Evolutionary conservation across 1,140 invertebrate genomes (phyloP).

Genomic region (Microplitis mediator): DNA sequence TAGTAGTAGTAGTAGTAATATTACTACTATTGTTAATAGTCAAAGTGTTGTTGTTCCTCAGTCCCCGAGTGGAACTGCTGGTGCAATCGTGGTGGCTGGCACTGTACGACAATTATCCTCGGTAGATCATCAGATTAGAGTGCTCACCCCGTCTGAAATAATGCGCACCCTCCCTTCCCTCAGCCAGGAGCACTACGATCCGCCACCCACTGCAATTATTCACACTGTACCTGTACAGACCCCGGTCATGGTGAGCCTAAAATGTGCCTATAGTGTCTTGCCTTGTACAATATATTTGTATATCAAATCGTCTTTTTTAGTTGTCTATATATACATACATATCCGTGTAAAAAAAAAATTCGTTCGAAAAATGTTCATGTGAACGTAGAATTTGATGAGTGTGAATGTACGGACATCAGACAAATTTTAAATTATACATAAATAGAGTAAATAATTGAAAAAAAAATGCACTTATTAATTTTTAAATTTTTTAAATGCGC

Average conservation of each 20-base stretch:
- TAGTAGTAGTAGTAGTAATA: conserved; percentile 47
- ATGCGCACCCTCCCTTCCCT: conserved; percentile 85
- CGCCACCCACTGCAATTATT: conserved; percentile 65
- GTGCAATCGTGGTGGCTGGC: conserved; percentile 41
- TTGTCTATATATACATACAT: conserved; percentile 27
- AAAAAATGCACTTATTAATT: too few species aligned
- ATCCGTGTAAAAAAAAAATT: not conserved
- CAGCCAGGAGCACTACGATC: conserved; percentile 73
- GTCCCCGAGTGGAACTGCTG: conserved; percentile 40
- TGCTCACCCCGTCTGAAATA: conserved; percentile 84
- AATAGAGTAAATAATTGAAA: too few species aligned
- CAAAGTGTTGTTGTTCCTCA: conserved; percentile 40
- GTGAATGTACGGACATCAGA: too few species aligned
- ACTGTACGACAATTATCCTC: conserved; percentile 58
- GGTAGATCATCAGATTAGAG: conserved; percentile 79
- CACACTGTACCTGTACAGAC: conserved; percentile 63
- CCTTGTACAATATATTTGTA: conserved; percentile 52
- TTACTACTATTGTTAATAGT: conserved; percentile 45
- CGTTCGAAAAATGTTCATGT: too few species aligned
- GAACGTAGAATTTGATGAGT: too few species aligned
- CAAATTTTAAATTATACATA: too few species aligned
- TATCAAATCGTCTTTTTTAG: conserved; percentile 47
- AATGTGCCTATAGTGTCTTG: conserved; percentile 59
- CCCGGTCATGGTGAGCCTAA: conserved; percentile 67
- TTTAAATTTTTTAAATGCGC: too few species aligned